phyloP scores from a whole-genome alignment of 2,888 invertebrate species.

The Agapostemon virescens region DNA sequence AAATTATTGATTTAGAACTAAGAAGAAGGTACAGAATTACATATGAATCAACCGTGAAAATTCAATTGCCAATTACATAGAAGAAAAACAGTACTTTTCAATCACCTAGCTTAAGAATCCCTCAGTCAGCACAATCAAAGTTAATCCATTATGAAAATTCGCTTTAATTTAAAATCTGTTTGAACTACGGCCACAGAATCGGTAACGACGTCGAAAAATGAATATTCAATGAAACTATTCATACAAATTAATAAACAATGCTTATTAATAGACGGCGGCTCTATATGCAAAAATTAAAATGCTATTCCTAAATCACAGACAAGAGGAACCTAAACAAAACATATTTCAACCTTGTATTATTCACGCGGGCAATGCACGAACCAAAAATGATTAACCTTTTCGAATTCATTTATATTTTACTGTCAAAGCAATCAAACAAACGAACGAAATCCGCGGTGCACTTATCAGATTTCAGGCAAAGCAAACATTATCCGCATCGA shows the following conservation, averaged over 20 bases:
- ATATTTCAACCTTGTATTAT: neutral
- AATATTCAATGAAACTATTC: neutral
- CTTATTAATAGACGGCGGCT: neutral
- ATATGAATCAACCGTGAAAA: neutral
- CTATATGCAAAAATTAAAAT: neutral
- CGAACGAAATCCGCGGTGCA: neutral
- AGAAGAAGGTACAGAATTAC: neutral
- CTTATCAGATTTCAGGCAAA: neutral
- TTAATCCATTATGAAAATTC: slow-evolving; percentile 10
- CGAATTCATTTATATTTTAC: too few species aligned
- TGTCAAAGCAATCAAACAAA: too few species aligned
- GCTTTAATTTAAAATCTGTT: neutral
- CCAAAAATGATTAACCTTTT: neutral
- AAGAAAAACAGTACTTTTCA: neutral
- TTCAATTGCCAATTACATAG: neutral
- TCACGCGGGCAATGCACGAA: neutral
- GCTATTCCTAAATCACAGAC: neutral
- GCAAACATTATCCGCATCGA: neutral
- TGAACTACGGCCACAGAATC: neutral
- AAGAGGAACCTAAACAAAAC: neutral
- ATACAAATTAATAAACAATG: neutral
- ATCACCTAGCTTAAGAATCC: neutral
- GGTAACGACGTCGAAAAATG: neutral
- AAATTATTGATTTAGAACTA: neutral
- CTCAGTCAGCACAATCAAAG: neutral